A percentile compares a stretch with the other conserved stretches of the same genome.
Evolutionary conservation across 2,888 invertebrate genomes (phyloP).

Genomic region (Lithodes maja): DNA sequence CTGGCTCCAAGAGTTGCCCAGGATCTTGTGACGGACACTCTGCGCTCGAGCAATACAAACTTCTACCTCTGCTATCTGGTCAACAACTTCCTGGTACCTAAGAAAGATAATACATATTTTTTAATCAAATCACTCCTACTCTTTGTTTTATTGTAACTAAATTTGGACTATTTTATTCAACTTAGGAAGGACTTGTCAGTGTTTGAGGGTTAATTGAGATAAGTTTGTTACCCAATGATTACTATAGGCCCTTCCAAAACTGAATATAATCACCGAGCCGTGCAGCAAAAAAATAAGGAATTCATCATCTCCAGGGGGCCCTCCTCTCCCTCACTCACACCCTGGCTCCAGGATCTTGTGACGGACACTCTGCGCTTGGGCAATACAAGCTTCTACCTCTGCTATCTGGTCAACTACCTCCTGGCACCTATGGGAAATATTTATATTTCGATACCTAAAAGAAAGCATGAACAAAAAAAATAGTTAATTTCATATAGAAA

Average conservation of each 20-base stretch:
- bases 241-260: too few relatives aligned
- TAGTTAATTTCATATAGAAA: too few relatives aligned
- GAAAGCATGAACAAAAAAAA: too few relatives aligned
- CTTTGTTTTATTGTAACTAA: too few relatives aligned
- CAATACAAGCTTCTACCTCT: conserved; percentile 65
- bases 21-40: conserved; percentile 67
- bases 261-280: too few relatives aligned
- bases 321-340: conserved; percentile 67
- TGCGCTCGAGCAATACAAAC: conserved; percentile 65
- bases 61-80: conserved; percentile 67
- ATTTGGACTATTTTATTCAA: too few relatives aligned
- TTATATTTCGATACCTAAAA: too few relatives aligned
- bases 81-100: conserved; percentile 64
- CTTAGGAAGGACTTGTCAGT: too few relatives aligned
- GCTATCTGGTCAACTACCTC: conserved; percentile 62
- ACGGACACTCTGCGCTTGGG: conserved; percentile 67
- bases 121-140: too few relatives aligned
- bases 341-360: conserved; percentile 54
- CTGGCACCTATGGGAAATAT: conserved; percentile 50
- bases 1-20: conserved; percentile 32
- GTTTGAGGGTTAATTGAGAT: too few relatives aligned
- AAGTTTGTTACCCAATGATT: too few relatives aligned
- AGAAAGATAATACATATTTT: neutral
- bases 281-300: too few relatives aligned
- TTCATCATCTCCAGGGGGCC: conserved; percentile 63